phyloP scores from a whole-genome alignment of 2,888 invertebrate genomes.

The Sphaerophoria taeniata region DNA sequence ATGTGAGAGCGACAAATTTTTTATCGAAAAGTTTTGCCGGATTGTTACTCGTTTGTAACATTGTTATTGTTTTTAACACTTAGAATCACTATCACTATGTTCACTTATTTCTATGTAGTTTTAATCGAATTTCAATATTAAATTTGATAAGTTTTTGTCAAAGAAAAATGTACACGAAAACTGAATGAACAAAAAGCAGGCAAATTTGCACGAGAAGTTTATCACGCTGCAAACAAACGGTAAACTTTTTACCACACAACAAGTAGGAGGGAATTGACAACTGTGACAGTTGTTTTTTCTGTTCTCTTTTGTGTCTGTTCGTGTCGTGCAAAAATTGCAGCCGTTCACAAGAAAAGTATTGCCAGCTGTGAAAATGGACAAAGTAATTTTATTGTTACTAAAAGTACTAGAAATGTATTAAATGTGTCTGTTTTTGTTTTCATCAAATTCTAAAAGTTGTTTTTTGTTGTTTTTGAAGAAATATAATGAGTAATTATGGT shows the following conservation, averaged over 20 bases:
- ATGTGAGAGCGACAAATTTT: conserved; percentile 77
- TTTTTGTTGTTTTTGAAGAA: no score
- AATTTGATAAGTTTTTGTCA: background rate
- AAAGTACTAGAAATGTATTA: no score
- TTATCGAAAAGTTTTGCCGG: conserved; percentile 77
- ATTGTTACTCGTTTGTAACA: conserved; percentile 45
- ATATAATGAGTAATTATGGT: no score
- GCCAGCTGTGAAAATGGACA: background rate
- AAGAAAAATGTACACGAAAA: background rate
- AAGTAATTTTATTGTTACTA: background rate
- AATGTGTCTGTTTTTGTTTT: no score
- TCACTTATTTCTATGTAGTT: background rate
- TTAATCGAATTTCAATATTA: background rate
- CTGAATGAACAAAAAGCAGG: background rate
- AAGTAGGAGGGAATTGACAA: conserved; percentile 9
- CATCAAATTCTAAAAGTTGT: no score
- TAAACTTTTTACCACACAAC: conserved; percentile 30
- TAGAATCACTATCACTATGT: conserved; percentile 20
- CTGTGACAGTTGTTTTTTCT: conserved; percentile 32
- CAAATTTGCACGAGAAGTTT: background rate
- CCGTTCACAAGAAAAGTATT: background rate
- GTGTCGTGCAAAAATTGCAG: conserved; percentile 9
- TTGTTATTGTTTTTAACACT: conserved; percentile 13
- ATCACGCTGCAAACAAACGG: conserved; percentile 52
- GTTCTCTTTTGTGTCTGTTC: background rate